Base-by-base conservation (phyloP, 2,797 vertebrate genomes). In the Cynodonichthys magdalenae region DNA sequence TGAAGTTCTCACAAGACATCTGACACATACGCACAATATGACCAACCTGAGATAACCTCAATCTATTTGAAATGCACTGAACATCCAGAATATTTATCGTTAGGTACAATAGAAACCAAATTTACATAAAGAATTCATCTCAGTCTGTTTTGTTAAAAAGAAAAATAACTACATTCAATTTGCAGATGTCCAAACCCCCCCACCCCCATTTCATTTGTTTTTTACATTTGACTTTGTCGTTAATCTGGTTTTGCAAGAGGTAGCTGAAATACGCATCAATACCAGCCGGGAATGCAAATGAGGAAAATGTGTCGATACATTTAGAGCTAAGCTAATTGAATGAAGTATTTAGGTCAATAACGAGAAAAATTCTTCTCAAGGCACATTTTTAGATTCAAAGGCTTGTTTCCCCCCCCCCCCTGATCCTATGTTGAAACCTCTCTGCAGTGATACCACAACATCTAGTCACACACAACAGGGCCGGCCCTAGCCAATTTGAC, bases 11-110 rank as follows among this genome's bases (percentile, higher is more conserved):
- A 57, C 28, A 80, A 74, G 80, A 73, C 34, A 55, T 64, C 50
- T 74, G 69, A 44, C 69, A 71, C 54, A 71, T 6, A 53, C 24
- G 36, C 59, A 59, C 69, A 51, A 56, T 59, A 69, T 45, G 69
- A 64, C 65, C 71, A 75, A 87, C 85, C 77, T 75, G 66, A 63
- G 75, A 69, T 67, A 66, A 75, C 63, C 68, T 67, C 47, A 61
- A 55, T 72, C 59, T 73, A 55, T 75, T 70, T 57, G 51, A 65
- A 71, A 61, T 73, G 59, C 19, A 66, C 68, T 48, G 52, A 79
- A 57, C 50, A 55, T 67, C 55, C 51, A 46, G 36, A 65, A 59
- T 52, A 67, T 17, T 59, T 42, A 45, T 55, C 9, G 45, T 27
- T 0, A 3, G 19, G 46, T 45, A 51, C 54, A 64, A 14, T 31